Evolutionary conservation across 2,113 vertebrate species (phyloP).

Genomic region (Lophotis ruficrista): DNA sequence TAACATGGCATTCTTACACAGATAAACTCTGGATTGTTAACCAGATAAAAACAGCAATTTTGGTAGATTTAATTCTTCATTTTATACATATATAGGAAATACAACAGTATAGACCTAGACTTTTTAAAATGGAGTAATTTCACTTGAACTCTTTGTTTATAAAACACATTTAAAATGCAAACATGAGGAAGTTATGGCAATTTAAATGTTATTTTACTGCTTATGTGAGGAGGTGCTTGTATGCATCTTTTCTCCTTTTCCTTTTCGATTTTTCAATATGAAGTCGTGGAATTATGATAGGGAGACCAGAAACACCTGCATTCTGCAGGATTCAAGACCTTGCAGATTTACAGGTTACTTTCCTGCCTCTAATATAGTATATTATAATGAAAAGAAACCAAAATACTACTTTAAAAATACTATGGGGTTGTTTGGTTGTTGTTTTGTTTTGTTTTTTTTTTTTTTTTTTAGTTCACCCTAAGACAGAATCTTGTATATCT

Average conservation of each 20-base stretch:
- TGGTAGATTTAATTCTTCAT: too few relatives aligned
- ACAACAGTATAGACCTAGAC: background rate
- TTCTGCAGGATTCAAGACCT: background rate
- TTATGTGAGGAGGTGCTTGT: background rate
- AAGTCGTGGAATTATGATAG: background rate
- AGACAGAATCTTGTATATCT: background rate
- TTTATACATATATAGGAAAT: background rate
- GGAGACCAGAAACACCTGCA: background rate
- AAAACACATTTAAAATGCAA: background rate
- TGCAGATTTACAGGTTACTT: background rate
- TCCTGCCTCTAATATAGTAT: background rate
- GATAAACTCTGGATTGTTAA: background rate
- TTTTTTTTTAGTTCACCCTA: fast-evolving
- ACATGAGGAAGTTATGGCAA: background rate
- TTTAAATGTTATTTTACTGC: background rate
- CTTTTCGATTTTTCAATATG: background rate
- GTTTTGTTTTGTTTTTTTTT: too few relatives aligned
- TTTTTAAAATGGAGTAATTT: background rate
- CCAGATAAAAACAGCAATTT: background rate
- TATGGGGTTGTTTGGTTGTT: too few relatives aligned
- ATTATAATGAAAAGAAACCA: background rate
- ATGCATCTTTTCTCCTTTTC: background rate
- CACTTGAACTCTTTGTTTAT: background rate
- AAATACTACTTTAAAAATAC: background rate
- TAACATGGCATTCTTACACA: background rate